Conservation (phyloP, 2,797 vertebrate species). For the Oreochromis mossambicus region DNA sequence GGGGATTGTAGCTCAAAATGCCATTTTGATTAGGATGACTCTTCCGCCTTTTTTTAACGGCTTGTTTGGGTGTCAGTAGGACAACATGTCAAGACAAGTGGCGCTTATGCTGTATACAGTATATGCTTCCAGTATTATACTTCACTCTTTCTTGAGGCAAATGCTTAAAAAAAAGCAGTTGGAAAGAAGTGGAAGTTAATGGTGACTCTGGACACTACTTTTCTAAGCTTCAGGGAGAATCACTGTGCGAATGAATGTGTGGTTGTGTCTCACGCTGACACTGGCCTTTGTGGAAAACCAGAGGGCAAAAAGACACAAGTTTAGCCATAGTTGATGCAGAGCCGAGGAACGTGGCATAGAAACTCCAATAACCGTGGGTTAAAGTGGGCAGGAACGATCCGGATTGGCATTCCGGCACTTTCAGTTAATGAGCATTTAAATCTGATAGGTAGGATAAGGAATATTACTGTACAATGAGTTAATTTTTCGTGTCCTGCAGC, state of each 20-base stretch:
- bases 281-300: conserved; percentile 17
- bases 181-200: background rate
- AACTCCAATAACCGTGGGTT: background rate
- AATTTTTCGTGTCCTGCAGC: background rate
- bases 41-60: conserved; percentile 38
- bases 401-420: background rate
- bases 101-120: background rate
- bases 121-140: background rate
- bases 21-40: conserved; percentile 61
- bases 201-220: background rate
- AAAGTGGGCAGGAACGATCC: background rate
- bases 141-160: background rate
- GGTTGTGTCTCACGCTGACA: background rate
- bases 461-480: background rate
- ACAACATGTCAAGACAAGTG: background rate
- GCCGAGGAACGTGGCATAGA: background rate
- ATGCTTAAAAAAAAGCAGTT: background rate
- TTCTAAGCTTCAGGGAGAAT: background rate
- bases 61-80: conserved; percentile 38
- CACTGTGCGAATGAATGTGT: background rate
- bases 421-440: background rate
- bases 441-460: background rate
- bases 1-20: conserved; percentile 55
- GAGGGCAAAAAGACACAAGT: background rate
- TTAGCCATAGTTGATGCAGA: background rate